These are phyloP conservation scores for Phasia obesa DNA, from an alignment of 2,888 invertebrate genomes.

Conservation along the genomic window DNA sequence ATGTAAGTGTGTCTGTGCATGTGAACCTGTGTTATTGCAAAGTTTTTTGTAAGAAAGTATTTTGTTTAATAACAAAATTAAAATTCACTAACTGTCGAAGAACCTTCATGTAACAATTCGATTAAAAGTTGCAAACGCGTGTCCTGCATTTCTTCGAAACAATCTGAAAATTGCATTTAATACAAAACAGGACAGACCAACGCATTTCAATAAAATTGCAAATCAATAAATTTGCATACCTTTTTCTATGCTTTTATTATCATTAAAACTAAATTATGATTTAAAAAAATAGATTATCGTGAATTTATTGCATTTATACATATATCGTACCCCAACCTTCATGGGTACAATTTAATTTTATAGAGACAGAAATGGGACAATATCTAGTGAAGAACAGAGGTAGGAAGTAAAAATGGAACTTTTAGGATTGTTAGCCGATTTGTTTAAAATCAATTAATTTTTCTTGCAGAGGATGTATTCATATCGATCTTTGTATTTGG, in stretches of 20 bases:
- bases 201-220: slow-evolving; percentile 21
- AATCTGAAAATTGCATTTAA: slow-evolving; percentile 42
- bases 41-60: slow-evolving; percentile 41
- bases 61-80: slow-evolving; percentile 57
- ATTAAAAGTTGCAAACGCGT: slow-evolving; percentile 64
- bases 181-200: slow-evolving; percentile 23
- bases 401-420: too few species aligned
- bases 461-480: too few species aligned
- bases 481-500: too few species aligned
- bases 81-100: slow-evolving; percentile 56
- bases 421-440: too few species aligned
- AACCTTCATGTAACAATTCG: slow-evolving; percentile 48
- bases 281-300: too few species aligned
- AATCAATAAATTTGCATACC: slow-evolving; percentile 30
- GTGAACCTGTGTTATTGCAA: background rate
- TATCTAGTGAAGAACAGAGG: too few species aligned
- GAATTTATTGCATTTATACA: too few species aligned
- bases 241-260: background rate
- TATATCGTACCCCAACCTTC: too few species aligned
- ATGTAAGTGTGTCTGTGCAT: background rate
- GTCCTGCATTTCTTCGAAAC: slow-evolving; percentile 54
- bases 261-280: too few species aligned
- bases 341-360: too few species aligned
- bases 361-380: too few species aligned
- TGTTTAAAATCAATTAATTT: too few species aligned